Percentiles rank a stretch among this genome's conserved stretches.
These are phyloP conservation scores for Mesorhabditis belari DNA, from an alignment of 2,888 invertebrate genomes.

Conservation along the genomic window DNA sequence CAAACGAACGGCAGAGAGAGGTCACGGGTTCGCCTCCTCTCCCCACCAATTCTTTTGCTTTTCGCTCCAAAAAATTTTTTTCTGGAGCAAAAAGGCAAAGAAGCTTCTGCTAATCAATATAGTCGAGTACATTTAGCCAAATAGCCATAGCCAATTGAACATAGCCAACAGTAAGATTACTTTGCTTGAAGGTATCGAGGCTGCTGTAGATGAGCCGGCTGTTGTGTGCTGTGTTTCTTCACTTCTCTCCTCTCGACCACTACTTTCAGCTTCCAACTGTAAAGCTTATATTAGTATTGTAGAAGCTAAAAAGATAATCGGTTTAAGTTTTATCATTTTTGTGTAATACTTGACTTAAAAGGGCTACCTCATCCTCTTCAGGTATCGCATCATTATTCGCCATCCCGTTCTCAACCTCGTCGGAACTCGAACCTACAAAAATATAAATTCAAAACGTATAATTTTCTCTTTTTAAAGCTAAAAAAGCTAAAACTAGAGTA, in stretches of 20 bases:
- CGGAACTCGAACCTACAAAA: conserved; percentile 31
- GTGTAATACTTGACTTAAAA: conserved; percentile 10
- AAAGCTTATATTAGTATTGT: neutral
- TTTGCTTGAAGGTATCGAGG: neutral
- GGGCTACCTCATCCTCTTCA: conserved; percentile 37
- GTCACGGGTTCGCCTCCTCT: too few relatives aligned
- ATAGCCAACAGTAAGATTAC: too few relatives aligned
- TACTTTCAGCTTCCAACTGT: neutral
- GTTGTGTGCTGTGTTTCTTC: neutral
- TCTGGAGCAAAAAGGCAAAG: too few relatives aligned
- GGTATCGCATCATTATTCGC: conserved; percentile 30
- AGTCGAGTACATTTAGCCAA: too few relatives aligned
- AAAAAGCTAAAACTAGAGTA: too few relatives aligned
- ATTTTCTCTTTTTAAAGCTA: neutral
- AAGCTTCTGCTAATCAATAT: too few relatives aligned
- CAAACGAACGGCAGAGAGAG: too few relatives aligned
- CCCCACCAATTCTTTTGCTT: too few relatives aligned
- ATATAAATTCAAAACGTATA: neutral
- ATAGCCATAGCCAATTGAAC: too few relatives aligned
- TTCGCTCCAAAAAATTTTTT: too few relatives aligned
- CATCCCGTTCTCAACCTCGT: conserved; percentile 34
- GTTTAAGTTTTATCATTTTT: neutral
- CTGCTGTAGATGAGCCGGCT: neutral
- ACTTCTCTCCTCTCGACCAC: neutral
- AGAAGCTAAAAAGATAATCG: too few relatives aligned